phyloP scores from a whole-genome alignment of 2,797 vertebrate species.

The Bradypodion ventrale region DNA sequence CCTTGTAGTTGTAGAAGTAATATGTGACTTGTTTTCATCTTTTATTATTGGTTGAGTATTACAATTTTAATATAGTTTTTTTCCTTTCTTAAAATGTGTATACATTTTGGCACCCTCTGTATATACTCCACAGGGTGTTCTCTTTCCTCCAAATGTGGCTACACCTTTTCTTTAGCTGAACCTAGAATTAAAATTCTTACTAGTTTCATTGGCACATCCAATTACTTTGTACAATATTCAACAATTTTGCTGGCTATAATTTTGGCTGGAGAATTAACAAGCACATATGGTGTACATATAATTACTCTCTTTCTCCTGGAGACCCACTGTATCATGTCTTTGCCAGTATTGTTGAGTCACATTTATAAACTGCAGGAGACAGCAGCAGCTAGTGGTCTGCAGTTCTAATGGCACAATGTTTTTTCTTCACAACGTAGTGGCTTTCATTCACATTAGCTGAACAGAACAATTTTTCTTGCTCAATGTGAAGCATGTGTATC shows the following conservation, averaged over 20 bases:
- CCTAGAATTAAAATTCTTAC: neutral
- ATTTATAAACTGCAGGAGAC: rapidly evolving
- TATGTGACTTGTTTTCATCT: too few species aligned
- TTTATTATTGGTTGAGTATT: too few species aligned
- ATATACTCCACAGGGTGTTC: neutral
- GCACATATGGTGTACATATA: rapidly evolving
- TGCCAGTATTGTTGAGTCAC: neutral
- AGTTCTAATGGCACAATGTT: neutral
- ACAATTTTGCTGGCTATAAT: conserved; percentile 5
- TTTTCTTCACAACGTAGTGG: neutral
- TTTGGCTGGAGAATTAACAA: neutral
- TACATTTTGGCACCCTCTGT: too few species aligned
- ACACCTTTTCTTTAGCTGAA: neutral
- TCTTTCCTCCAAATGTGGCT: neutral
- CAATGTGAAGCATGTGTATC: conserved; percentile 31
- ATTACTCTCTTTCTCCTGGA: neutral
- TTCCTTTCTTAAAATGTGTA: too few species aligned
- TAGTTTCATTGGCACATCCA: neutral
- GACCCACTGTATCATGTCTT: neutral
- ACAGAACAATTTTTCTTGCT: conserved; percentile 15
- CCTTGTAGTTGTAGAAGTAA: too few species aligned
- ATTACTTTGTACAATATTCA: neutral
- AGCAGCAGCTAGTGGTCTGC: rapidly evolving
- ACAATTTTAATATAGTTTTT: too few species aligned
- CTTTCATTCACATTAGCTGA: neutral